Conservation (phyloP, 2,113 vertebrate species). For the Halcyon senegalensis region DNA sequence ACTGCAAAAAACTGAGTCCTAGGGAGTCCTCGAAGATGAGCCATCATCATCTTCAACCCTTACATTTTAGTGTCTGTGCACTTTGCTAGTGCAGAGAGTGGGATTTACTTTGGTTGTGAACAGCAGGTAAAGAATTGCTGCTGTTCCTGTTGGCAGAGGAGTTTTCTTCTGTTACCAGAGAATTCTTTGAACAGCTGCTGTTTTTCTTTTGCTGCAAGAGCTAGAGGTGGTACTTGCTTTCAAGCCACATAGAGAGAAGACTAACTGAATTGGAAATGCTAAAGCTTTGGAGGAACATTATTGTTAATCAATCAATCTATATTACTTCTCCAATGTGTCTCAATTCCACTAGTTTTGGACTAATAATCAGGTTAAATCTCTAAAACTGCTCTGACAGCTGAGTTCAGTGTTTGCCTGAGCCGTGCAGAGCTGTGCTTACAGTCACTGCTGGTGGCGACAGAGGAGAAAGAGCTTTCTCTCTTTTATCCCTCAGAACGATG, state of each 20-base stretch:
- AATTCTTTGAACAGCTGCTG: background rate
- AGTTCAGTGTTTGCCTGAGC: background rate
- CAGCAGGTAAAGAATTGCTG: background rate
- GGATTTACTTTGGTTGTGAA: background rate
- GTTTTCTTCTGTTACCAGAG: background rate
- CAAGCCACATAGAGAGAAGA: background rate
- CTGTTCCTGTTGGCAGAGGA: background rate
- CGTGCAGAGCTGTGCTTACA: background rate
- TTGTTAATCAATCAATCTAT: background rate
- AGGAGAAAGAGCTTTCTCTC: background rate
- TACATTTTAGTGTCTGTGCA: accelerated
- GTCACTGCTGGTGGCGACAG: background rate
- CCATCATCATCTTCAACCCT: background rate
- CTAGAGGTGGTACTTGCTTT: background rate
- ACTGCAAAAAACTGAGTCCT: accelerated
- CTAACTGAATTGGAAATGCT: background rate
- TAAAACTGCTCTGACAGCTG: background rate
- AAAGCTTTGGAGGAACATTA: background rate
- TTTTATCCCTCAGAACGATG: constrained; percentile 75
- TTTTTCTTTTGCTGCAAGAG: background rate
- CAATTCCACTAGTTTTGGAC: accelerated
- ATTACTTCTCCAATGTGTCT: accelerated
- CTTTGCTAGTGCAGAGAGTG: background rate
- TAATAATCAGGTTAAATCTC: too few relatives aligned
- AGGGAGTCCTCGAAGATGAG: background rate